These are phyloP conservation scores for Thalassarche chlororhynchos DNA, from an alignment of 2,113 vertebrate genomes.

Conservation along the genomic window DNA sequence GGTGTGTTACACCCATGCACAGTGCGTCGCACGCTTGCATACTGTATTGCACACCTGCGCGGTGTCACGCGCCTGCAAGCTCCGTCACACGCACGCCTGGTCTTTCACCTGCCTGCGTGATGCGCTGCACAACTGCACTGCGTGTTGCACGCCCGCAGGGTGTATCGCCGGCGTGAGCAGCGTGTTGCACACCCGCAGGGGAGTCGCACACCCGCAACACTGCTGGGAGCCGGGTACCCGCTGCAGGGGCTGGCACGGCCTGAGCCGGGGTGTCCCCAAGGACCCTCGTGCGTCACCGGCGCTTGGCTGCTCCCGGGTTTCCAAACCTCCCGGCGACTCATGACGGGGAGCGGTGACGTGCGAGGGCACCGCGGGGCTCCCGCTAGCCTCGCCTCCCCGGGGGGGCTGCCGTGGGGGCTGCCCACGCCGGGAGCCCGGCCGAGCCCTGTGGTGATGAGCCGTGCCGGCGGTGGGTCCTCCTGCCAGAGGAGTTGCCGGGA, in stretches of 20 bases:
- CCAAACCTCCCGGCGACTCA: not conserved
- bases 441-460: not conserved
- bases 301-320: not conserved
- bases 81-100: not conserved
- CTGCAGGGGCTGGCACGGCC: accelerated
- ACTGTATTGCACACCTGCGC: not conserved
- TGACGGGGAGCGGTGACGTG: not conserved
- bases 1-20: not conserved
- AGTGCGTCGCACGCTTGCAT: not conserved
- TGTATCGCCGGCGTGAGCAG: no score
- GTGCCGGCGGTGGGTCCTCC: not conserved
- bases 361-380: not conserved
- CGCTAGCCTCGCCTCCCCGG: not conserved
- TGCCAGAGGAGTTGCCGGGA: slow-evolving; percentile 10
- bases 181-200: not conserved
- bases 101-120: not conserved
- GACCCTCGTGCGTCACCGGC: not conserved
- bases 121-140: not conserved
- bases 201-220: not conserved
- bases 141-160: not conserved
- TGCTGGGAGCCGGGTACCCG: not conserved
- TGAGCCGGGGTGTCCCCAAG: not conserved
- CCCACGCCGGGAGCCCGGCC: not conserved
- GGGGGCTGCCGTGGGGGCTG: not conserved
- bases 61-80: not conserved